Conservation (phyloP, 2,113 vertebrate species). For the Macrotus californicus region DNA sequence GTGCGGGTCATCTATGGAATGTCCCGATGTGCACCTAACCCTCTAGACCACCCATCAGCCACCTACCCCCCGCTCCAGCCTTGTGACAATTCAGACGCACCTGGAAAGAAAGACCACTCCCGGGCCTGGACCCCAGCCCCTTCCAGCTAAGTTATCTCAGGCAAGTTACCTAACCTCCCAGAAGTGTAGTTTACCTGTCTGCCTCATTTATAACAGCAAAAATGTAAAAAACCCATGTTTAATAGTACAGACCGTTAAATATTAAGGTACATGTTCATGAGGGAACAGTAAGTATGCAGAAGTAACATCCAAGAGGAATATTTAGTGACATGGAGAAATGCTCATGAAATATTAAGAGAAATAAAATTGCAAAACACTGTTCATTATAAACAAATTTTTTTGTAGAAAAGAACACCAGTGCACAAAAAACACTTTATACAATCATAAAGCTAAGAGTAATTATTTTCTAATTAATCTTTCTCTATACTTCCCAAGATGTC, state of each 20-base stretch:
- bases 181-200: neutral
- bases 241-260: neutral
- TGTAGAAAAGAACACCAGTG: neutral
- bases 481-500: neutral
- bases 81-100: rapidly evolving
- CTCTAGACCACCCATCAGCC: neutral
- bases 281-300: neutral
- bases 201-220: neutral
- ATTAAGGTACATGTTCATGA: neutral
- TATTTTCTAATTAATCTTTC: neutral
- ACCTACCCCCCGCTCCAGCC: neutral
- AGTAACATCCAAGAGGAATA: neutral
- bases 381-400: neutral
- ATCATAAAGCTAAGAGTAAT: neutral
- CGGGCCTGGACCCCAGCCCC: neutral
- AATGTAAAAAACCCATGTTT: neutral
- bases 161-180: neutral
- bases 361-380: neutral
- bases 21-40: neutral
- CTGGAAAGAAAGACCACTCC: rapidly evolving
- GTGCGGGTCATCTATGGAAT: too few relatives aligned
- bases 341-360: neutral
- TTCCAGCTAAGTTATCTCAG: neutral
- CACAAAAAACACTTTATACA: neutral
- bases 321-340: neutral